Evolutionary conservation across 2,113 vertebrate genomes (phyloP), one percentile per base, ranked within the genome.

Genomic region (Helogale parvula): DNA sequence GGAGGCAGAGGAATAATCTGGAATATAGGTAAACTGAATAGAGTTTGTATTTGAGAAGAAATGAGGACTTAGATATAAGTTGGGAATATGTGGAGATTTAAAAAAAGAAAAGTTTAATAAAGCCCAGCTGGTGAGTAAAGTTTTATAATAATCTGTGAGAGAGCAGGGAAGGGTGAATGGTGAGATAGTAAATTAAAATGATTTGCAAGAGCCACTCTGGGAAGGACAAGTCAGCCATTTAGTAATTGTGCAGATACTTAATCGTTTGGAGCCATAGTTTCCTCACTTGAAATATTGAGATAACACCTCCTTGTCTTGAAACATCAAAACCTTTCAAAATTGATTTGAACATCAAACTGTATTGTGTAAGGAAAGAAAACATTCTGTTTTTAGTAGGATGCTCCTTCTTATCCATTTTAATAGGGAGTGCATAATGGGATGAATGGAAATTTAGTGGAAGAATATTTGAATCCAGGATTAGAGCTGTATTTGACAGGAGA

Each of bases 381-480:
- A 21, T 66, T 82, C 11, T 19, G 7, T 90, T 83, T 47, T 91
- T 82, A 72, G 52, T 47, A 76, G 79, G 45, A 7, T 52, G 7
- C 31, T 71, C 6, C 14, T 90, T 90, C 83, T 96, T 89, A 66
- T 2, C 41, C 35, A 19, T 41, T 81, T 57, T 92, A 66, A 45
- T 38, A 60, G 89, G 35, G 47, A 63, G 57, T 47, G 45, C 52
- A 10, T 95, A 81, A 87, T 87, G 71, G 76, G 31, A 65, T 69
- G 50, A 94, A 77, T 68, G n/a, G 92, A 86, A 65, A 66, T 52
- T 88, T 95, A 93, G 69, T 38, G 69, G 79, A 86, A 93, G 82
- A 60, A 29, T 92, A 87, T 92, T 96, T 96, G 92, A 96, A 80
- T 93, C 74, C 38, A 35, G 97, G 96, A 97, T 97, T 96, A 93